These are phyloP conservation scores for Apistogramma diplotaenia DNA, from an alignment of 2,113 vertebrate species.

Conservation along the genomic window DNA sequence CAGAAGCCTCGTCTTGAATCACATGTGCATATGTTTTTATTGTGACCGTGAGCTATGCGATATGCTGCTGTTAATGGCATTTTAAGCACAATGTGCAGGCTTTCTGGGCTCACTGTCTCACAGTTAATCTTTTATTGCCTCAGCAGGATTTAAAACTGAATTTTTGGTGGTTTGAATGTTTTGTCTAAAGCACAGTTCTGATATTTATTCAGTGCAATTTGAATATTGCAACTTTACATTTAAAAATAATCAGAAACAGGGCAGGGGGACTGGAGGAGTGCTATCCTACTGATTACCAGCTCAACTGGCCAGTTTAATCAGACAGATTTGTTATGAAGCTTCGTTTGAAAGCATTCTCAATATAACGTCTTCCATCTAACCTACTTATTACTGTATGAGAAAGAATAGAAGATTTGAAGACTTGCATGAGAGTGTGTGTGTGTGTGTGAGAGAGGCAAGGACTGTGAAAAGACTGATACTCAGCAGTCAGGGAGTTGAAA, in stretches of 20 bases:
- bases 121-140: background rate
- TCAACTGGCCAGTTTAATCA: background rate
- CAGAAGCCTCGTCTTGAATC: background rate
- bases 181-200: background rate
- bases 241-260: background rate
- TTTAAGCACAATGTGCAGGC: background rate
- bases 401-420: background rate
- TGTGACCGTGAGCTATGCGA: background rate
- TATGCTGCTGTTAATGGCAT: background rate
- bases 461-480: constrained; percentile 2
- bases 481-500: background rate
- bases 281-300: background rate
- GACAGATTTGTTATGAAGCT: background rate
- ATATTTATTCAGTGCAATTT: background rate
- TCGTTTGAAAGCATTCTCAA: background rate
- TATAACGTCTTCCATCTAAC: background rate
- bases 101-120: background rate
- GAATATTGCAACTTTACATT: too few relatives aligned
- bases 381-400: background rate
- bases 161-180: background rate
- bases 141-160: background rate
- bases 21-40: background rate
- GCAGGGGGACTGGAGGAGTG: background rate
- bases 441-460: background rate
- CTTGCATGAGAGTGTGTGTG: background rate